Evolutionary conservation across 2,888 invertebrate species (phyloP), one percentile per base, ranked within the genome.

Genomic region (Xanthia togata): DNA sequence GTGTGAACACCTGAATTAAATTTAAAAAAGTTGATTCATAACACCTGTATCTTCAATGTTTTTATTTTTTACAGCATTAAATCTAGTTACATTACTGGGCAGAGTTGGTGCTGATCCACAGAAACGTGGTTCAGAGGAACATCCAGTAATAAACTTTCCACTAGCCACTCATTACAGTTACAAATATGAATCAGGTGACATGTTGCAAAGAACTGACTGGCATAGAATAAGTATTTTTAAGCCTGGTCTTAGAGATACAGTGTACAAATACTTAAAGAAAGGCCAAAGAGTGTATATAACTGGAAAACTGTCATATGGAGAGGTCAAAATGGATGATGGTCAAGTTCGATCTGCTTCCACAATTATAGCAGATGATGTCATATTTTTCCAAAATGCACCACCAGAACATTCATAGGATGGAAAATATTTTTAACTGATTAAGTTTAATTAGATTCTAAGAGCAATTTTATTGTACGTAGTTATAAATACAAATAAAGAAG

Each of bases 61-160:
- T 38, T 9, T 55, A 23, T 80, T 77, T 83, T 68, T 93, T 93
- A 12, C 89, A 96, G 96, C 98, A 71, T 95, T 99, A 71, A 99
- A 99, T 94, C 97, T 97, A 93, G 98, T 99, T 0, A 98, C 98
- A 38, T 94, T 99, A 59, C 93, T 99, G 73, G 99, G 99, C 5
- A 97, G 99, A 92, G 98, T 98, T 59, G 99, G 99, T 0, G 98
- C 97, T n/a, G 98, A 98, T 92, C 99, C 99, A 2, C 98, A 99
- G 92, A 97, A 98, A 91, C 97, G 98, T 85, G 99, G 99, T 4
- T 97, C 97, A 3, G 97, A 97, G 70, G 97, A 98, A 79, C 98
- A 98, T 93, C 99, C 99, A 4, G 98, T 99, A 41, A 97, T 98
- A 47, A 97, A 98, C 85, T 99, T 99, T 94, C 98, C 99, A 0